Conservation (phyloP, 64 coral and sea anemone genomes). For the Orbicella faveolata region DNA sequence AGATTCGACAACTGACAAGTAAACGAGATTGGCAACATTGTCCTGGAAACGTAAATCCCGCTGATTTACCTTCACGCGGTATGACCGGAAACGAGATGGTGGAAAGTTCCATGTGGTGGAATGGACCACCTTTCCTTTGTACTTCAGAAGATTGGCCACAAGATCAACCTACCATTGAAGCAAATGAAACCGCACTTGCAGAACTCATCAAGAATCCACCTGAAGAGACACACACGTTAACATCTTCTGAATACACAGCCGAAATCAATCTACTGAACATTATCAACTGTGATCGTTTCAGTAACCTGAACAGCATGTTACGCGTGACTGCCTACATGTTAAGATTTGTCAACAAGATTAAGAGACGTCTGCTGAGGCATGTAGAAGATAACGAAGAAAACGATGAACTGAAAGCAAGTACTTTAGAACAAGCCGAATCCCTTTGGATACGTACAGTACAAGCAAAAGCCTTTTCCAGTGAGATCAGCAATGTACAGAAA, state of each 20-base stretch:
- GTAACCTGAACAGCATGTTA: neutral
- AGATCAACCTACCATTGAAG: neutral
- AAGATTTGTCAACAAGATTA: neutral
- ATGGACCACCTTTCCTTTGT: neutral
- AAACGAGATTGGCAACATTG: slow-evolving; percentile 12
- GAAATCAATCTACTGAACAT: neutral
- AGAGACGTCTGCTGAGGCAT: too few relatives aligned
- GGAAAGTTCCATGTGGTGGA: neutral
- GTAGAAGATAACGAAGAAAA: too few relatives aligned
- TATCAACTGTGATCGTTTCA: slow-evolving; percentile 15
- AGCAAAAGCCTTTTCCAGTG: neutral
- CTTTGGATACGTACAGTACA: neutral
- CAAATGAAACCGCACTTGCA: neutral
- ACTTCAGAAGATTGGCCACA: neutral
- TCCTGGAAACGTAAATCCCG: slow-evolving; percentile 16
- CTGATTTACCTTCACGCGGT: slow-evolving; percentile 15
- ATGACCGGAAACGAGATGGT: neutral
- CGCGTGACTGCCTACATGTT: neutral
- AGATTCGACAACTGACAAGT: slow-evolving; percentile 11
- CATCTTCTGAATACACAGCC: neutral
- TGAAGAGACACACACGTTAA: neutral
- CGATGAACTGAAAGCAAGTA: too few relatives aligned
- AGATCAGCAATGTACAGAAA: neutral
- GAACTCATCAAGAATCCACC: neutral
- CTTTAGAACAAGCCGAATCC: too few relatives aligned